Evolutionary conservation across 2,888 invertebrate species (phyloP).

Genomic region (Hermodice carunculata): DNA sequence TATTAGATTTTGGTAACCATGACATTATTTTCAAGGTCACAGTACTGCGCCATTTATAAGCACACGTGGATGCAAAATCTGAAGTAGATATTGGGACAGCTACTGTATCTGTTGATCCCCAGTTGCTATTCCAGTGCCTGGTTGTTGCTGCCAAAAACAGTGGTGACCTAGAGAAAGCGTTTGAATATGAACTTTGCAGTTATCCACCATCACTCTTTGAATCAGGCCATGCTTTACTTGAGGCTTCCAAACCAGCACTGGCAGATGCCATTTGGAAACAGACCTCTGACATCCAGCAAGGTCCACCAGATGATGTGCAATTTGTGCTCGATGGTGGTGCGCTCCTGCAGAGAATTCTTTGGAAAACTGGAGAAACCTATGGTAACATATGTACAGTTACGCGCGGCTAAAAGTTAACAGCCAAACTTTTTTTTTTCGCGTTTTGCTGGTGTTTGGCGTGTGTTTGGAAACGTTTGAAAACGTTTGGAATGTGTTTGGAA

Average conservation of each 20-base stretch:
- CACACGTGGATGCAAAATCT: slow-evolving; percentile 13
- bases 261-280: slow-evolving; percentile 8
- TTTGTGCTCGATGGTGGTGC: slow-evolving; percentile 41
- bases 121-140: slow-evolving; percentile 44
- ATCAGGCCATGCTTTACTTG: not conserved
- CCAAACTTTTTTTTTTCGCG: too few species aligned
- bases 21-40: too few species aligned
- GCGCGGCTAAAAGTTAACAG: too few species aligned
- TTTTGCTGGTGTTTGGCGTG: too few species aligned
- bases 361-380: slow-evolving; percentile 35
- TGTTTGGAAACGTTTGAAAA: too few species aligned
- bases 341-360: slow-evolving; percentile 41
- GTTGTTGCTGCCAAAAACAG: slow-evolving; percentile 19
- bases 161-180: not conserved
- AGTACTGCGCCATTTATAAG: too few species aligned
- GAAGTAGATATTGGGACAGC: slow-evolving; percentile 27
- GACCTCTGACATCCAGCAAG: not conserved
- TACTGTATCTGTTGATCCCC: slow-evolving; percentile 38
- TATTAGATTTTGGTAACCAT: too few species aligned
- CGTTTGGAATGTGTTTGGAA: too few species aligned
- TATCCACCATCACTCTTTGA: slow-evolving; percentile 28
- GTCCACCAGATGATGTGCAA: not conserved
- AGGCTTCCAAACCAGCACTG: not conserved
- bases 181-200: slow-evolving; percentile 22
- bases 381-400: not conserved